These are phyloP conservation scores for Steatocranus sp. DNA, from an alignment of 2,797 vertebrate genomes.

Conservation along the genomic window DNA sequence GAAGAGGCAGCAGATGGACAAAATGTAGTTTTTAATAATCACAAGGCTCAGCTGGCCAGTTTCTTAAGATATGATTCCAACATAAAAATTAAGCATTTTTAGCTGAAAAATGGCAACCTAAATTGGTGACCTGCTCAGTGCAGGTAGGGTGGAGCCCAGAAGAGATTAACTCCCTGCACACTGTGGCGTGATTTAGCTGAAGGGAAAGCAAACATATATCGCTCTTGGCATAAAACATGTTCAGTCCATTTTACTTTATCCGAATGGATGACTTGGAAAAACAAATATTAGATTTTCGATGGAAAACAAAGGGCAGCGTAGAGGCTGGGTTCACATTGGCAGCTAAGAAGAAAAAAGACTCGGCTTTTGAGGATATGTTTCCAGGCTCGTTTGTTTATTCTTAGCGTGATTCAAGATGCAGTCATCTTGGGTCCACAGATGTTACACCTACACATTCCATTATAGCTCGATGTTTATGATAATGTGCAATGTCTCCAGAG, in stretches of 20 bases:
- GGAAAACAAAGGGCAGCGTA: conserved; percentile 2
- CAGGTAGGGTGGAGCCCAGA: conserved; percentile 35
- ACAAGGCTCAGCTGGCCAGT: not conserved
- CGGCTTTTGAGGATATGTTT: conserved; percentile 3
- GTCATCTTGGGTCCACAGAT: not conserved
- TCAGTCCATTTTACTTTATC: conserved; percentile 23
- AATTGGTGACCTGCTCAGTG: conserved; percentile 10
- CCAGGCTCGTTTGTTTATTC: conserved; percentile 24
- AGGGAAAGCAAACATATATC: conserved; percentile 46
- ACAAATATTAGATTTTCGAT: conserved; percentile 38
- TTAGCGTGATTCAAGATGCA: not conserved
- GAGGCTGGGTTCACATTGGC: not conserved
- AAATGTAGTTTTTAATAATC: not conserved
- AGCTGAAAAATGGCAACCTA: conserved; percentile 28
- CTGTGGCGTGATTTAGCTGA: conserved; percentile 26
- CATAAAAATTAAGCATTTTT: not conserved
- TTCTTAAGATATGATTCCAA: not conserved
- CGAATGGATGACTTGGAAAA: conserved; percentile 25
- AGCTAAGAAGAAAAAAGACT: not conserved
- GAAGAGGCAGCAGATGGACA: not conserved
- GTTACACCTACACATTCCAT: conserved; percentile 9
- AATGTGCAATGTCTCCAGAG: not conserved
- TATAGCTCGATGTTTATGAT: conserved; percentile 20
- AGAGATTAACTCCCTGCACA: conserved; percentile 30
- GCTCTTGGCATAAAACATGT: not conserved